Evolutionary conservation across 2,113 vertebrate genomes (phyloP).

Genomic region (Sisor rabdophorus): DNA sequence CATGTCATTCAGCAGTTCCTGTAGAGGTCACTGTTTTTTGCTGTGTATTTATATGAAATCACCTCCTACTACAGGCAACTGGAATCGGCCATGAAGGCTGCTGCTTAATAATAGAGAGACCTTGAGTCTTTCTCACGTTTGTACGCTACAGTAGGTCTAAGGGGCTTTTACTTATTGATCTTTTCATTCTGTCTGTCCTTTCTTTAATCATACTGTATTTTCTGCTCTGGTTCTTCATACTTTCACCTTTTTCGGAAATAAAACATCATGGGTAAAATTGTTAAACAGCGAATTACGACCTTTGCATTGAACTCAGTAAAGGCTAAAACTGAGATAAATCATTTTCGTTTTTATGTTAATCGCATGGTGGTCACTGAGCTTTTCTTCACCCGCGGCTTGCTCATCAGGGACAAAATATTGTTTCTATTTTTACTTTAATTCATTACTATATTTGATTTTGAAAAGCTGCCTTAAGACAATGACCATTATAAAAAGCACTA

Average conservation of each 20-base stretch:
- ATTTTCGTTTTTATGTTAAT: too few species aligned
- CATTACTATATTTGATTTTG: too few species aligned
- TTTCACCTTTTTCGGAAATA: slow-evolving; percentile 9
- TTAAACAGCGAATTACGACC: too few species aligned
- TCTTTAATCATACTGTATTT: slow-evolving; percentile 10
- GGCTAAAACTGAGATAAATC: too few species aligned
- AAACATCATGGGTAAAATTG: too few species aligned
- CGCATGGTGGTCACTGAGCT: too few species aligned
- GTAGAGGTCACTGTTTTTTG: slow-evolving; percentile 45
- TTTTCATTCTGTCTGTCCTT: slow-evolving; percentile 48
- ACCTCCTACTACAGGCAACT: neutral
- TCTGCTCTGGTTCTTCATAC: neutral
- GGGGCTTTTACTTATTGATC: slow-evolving; percentile 56
- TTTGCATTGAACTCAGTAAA: too few species aligned
- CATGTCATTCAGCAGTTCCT: slow-evolving; percentile 4
- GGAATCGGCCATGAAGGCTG: neutral
- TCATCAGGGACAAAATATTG: too few species aligned
- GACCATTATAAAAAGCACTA: too few species aligned
- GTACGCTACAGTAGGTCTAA: slow-evolving; percentile 24
- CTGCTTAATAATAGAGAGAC: slow-evolving; percentile 51
- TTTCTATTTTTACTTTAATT: too few species aligned
- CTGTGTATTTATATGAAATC: neutral
- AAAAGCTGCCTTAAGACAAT: too few species aligned
- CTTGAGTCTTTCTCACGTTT: slow-evolving; percentile 49
- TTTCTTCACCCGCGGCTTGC: too few species aligned